Evolutionary conservation across 2,113 vertebrate species (phyloP), one percentile per base, ranked within the genome.

Genomic region (Tetraodon nigroviridis): DNA sequence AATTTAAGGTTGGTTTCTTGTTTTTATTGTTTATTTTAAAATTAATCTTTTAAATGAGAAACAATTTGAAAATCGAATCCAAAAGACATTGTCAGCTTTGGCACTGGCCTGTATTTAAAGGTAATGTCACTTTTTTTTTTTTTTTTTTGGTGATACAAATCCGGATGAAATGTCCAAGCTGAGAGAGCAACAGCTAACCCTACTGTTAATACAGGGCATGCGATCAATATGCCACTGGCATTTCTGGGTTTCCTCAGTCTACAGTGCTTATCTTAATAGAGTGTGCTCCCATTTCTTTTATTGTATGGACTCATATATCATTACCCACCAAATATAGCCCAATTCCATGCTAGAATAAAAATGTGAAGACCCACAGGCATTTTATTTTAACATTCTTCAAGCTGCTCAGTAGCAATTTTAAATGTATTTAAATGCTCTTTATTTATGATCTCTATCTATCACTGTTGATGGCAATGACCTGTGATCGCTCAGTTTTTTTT

Each of bases 161-260:
- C 52, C 55, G 57, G 75, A 67, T 64, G 67, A 65, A 65, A 69
- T 59, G 69, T 74, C 62, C 21, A 15, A 21, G 19, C 73, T 67
- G 62, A 58, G 67, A 73, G 61, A 63, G 59, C 59, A 71, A 53
- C 58, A 67, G 69, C 61, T 78, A 61, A 79, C 75, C 73, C 60
- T 22, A 50, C 64, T 74, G 64, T 78, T 84, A 79, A 81, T 69
- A 76, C 69, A 71, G 65, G 69, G 53, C 81, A 76, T 44, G 73
- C 68, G 75, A 90, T 89, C 89, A 81, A 89, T 88, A 86, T 80
- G 76, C 81, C 76, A 57, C 71, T 82, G 80, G 84, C 77, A 83
- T 86, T 83, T 87, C 80, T 78, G 65, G 80, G 77, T 82, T 83
- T 75, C 71, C 76, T 82, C 77, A 66, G 79, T 76, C 84, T 79